Percentiles rank a stretch among this genome's conserved stretches.
phyloP scores from a whole-genome alignment of 2,888 invertebrate genomes.

The Brachypterus glaber region DNA sequence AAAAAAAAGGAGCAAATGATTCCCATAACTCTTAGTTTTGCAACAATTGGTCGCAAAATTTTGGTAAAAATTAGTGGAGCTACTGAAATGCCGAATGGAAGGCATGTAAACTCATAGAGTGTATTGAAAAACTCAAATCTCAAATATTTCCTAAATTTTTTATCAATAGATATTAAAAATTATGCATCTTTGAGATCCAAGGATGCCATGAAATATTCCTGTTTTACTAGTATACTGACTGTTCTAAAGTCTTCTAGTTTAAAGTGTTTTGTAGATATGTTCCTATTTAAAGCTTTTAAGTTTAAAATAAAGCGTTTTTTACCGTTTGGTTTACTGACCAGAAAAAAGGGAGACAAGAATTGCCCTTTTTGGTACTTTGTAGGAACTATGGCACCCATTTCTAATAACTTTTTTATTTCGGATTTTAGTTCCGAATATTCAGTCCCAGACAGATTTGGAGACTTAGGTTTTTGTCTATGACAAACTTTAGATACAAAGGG shows the following conservation, averaged over 20 bases:
- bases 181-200: no score
- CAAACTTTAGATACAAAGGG: no score
- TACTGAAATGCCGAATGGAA: slow-evolving; percentile 6
- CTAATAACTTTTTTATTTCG: no score
- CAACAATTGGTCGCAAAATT: slow-evolving; percentile 3
- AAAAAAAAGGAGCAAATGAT: slow-evolving; percentile 12
- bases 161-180: background rate
- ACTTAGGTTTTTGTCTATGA: no score
- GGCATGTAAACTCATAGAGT: slow-evolving; percentile 3
- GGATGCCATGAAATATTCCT: slow-evolving; percentile 4
- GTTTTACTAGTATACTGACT: background rate
- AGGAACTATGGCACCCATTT: no score
- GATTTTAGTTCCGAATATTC: no score
- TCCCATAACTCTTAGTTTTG: background rate
- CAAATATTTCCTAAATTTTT: slow-evolving; percentile 4
- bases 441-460: no score
- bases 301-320: slow-evolving; percentile 7
- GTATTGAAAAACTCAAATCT: slow-evolving; percentile 1
- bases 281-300: slow-evolving; percentile 6
- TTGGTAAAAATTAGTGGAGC: slow-evolving; percentile 6
- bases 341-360: slow-evolving; percentile 5
- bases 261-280: slow-evolving; percentile 3
- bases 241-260: slow-evolving; percentile 7
- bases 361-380: no score
- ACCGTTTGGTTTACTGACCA: background rate